A percentile compares a stretch with the other conserved stretches of the same genome.
Conservation (phyloP, 1,140 invertebrate species). For the Argopecten irradians region DNA sequence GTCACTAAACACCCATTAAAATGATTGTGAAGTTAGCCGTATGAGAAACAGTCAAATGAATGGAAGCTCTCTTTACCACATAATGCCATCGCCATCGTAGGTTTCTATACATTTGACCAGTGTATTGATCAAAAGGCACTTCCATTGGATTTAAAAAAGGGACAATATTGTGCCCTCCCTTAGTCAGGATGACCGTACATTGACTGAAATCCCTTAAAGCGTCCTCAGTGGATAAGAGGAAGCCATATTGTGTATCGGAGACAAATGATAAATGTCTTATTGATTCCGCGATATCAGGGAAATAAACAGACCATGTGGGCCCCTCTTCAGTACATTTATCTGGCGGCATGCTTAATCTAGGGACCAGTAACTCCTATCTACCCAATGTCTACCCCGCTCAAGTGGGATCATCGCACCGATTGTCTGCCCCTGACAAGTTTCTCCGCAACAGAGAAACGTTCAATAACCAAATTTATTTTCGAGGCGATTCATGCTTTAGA, state of each 20-base stretch:
- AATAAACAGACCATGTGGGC: conserved; percentile 14
- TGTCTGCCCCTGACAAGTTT: neutral
- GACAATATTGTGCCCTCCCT: neutral
- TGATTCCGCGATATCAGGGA: neutral
- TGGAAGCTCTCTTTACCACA: neutral
- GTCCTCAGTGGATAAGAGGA: conserved; percentile 5
- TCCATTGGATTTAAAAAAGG: neutral
- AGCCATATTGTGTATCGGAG: neutral
- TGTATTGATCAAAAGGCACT: neutral
- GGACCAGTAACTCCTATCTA: neutral
- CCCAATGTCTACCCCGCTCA: neutral
- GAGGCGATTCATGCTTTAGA: neutral
- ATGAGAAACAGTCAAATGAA: conserved; percentile 2
- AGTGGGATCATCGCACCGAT: neutral
- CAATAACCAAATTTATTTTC: neutral
- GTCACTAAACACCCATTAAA: conserved; percentile 1
- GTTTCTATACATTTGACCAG: neutral
- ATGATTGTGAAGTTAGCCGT: neutral
- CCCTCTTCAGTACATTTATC: neutral
- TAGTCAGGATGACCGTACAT: neutral
- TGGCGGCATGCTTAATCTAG: neutral
- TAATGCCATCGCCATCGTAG: neutral
- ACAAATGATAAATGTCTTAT: conserved; percentile 10
- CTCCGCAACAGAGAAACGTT: conserved; percentile 20
- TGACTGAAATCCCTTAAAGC: neutral